Percentiles rank a stretch among this genome's conserved stretches.
These are phyloP conservation scores for Fregata magnificens DNA, from an alignment of 2,113 vertebrate species.

Conservation along the genomic window DNA sequence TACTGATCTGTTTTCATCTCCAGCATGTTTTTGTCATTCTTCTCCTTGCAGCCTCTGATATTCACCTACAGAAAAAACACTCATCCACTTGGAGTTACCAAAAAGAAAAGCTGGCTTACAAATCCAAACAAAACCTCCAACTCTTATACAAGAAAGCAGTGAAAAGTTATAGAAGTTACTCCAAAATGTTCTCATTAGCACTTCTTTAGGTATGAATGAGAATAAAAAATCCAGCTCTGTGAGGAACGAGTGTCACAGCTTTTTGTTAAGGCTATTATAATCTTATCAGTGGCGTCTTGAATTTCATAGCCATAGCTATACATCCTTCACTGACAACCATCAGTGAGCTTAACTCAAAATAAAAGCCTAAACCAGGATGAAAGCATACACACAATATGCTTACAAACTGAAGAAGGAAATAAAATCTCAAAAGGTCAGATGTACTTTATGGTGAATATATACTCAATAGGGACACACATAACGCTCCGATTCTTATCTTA, in stretches of 20 bases:
- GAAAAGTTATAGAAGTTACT: not conserved
- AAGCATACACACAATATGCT: not conserved
- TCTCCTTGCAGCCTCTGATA: not conserved
- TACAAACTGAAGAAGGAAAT: not conserved
- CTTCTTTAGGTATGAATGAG: slow-evolving; percentile 9
- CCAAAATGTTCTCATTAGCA: not conserved
- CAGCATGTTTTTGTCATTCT: not conserved
- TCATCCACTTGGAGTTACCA: not conserved
- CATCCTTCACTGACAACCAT: not conserved
- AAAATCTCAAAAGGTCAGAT: not conserved
- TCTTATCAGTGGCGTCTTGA: not conserved
- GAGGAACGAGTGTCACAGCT: not conserved
- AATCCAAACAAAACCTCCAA: not conserved
- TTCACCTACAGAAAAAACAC: not conserved
- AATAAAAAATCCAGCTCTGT: not conserved
- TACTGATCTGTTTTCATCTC: not conserved
- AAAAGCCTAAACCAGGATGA: not conserved
- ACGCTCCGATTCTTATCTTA: fast-evolving
- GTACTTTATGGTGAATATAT: not conserved
- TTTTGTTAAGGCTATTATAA: not conserved
- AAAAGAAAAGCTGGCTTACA: not conserved
- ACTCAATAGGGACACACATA: not conserved
- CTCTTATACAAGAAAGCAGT: not conserved
- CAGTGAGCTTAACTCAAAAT: not conserved
- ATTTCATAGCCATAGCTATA: not conserved